These are phyloP conservation scores for Morus bassanus DNA, from an alignment of 2,797 vertebrate genomes.

Conservation along the genomic window DNA sequence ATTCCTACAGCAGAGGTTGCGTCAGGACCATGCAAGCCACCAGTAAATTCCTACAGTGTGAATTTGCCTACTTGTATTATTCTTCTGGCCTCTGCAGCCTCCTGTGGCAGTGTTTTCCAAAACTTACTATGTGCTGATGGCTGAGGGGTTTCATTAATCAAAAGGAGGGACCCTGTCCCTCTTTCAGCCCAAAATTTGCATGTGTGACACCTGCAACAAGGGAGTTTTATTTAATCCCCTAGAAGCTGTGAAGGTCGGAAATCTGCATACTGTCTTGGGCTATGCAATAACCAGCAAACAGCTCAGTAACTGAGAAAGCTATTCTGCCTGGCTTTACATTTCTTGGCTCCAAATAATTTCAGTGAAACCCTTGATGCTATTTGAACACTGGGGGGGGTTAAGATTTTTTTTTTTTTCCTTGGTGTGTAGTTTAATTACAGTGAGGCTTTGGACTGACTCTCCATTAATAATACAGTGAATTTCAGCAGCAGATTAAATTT, in stretches of 20 bases:
- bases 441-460: slow-evolving; percentile 67
- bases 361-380: slow-evolving; percentile 6
- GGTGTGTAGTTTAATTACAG: slow-evolving; percentile 79
- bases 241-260: background rate
- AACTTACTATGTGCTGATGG: background rate
- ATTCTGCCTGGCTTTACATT: background rate
- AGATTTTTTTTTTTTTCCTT: background rate
- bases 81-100: background rate
- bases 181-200: background rate
- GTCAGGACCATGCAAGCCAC: background rate
- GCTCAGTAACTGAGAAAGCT: background rate
- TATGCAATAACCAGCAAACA: background rate
- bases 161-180: background rate
- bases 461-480: slow-evolving; percentile 86
- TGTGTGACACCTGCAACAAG: background rate
- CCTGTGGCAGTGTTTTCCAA: background rate
- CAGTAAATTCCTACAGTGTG: background rate
- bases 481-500: slow-evolving; percentile 85
- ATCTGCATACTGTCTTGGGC: background rate
- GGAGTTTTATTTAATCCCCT: background rate
- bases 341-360: background rate
- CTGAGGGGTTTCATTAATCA: background rate
- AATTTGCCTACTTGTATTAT: background rate
- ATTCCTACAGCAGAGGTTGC: background rate
- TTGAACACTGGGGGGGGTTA: background rate